A percentile compares a stretch with the other conserved stretches of the same genome.
Evolutionary conservation across 2,888 invertebrate species (phyloP).

Genomic region (Empis livida): DNA sequence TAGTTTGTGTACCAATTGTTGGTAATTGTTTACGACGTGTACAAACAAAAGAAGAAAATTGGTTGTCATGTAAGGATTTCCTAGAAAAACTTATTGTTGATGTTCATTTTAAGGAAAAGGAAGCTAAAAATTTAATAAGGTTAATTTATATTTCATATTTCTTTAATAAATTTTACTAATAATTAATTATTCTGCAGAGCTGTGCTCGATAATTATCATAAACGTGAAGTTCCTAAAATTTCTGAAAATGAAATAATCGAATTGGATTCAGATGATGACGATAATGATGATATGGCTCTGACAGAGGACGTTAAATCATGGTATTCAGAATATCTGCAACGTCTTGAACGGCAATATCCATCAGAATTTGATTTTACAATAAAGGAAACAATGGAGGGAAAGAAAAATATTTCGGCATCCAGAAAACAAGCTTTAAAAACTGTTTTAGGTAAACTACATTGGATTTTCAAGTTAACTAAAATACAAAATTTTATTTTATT

Average conservation of each 20-base stretch:
- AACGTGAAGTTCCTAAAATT: conserved; percentile 8
- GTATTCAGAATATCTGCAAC: conserved; percentile 44
- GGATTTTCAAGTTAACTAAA: background rate
- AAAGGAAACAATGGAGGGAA: conserved; percentile 41
- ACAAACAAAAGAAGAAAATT: conserved; percentile 38
- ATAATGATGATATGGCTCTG: conserved; percentile 15
- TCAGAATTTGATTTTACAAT: conserved; percentile 54
- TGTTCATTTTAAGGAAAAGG: conserved; percentile 43
- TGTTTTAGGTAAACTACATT: conserved; percentile 23
- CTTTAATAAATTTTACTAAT: background rate
- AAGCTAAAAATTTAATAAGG: conserved; percentile 45
- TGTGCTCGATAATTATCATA: conserved; percentile 34
- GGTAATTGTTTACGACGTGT: conserved; percentile 39
- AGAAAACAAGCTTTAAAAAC: conserved; percentile 34
- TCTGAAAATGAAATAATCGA: conserved; percentile 29
- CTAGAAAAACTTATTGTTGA: conserved; percentile 45
- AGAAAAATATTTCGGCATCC: conserved; percentile 25
- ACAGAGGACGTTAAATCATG: conserved; percentile 33
- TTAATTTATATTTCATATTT: conserved; percentile 20
- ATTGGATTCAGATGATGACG: conserved; percentile 25
- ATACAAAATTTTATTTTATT: conserved; percentile 3
- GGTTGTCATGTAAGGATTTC: conserved; percentile 39
- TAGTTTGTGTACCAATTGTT: conserved; percentile 45
- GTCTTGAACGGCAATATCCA: conserved; percentile 58
- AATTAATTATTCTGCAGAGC: conserved; percentile 30